phyloP scores from a whole-genome alignment of 2,888 invertebrate genomes.

The Caenorhabditis becei region DNA sequence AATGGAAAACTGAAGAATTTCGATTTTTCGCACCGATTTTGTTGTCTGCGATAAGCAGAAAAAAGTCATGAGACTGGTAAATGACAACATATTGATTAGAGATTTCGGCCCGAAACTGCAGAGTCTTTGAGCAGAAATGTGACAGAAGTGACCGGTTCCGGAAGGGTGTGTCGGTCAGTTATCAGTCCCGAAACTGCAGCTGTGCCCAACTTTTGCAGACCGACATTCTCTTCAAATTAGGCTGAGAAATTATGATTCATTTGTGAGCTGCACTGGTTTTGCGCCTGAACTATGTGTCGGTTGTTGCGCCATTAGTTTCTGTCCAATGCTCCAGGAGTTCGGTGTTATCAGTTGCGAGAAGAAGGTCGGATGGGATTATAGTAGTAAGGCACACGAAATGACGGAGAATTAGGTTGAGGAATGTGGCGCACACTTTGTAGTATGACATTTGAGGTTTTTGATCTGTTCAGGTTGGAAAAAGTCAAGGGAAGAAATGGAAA shows the following conservation, averaged over 20 bases:
- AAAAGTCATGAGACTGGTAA: conserved; percentile 31
- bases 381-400: conserved; percentile 28
- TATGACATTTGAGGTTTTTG: conserved; percentile 19
- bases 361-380: conserved; percentile 45
- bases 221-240: not conserved
- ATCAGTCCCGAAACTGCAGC: not conserved
- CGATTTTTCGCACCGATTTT: conserved; percentile 3
- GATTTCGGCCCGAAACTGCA: conserved; percentile 7
- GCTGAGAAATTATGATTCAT: conserved; percentile 1
- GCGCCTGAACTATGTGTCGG: conserved; percentile 20
- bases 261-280: not conserved
- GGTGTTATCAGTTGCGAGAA: conserved; percentile 28
- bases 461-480: not conserved
- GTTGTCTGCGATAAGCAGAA: conserved; percentile 20
- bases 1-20: not conserved
- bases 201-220: conserved; percentile 7
- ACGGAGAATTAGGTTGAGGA: conserved; percentile 16
- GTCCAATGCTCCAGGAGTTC: conserved; percentile 21
- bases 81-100: conserved; percentile 43
- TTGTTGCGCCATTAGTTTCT: not conserved
- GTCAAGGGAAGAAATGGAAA: not conserved
- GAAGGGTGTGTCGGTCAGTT: conserved; percentile 9
- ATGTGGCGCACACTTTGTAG: conserved; percentile 21
- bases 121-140: conserved; percentile 27
- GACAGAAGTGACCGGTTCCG: conserved; percentile 28